These are phyloP conservation scores for Sander vitreus DNA, from an alignment of 2,113 vertebrate genomes.

Conservation along the genomic window DNA sequence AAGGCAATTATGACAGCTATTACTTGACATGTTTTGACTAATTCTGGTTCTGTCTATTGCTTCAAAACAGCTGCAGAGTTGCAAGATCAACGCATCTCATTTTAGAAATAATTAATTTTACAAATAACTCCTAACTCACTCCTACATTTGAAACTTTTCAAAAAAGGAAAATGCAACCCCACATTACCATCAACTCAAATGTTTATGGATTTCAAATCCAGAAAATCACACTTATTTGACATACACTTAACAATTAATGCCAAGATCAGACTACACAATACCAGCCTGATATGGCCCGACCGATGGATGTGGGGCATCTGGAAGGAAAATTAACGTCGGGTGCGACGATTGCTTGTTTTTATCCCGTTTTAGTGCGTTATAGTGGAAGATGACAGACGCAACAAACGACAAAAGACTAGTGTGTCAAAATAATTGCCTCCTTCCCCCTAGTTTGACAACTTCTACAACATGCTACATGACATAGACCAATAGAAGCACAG, in stretches of 20 bases:
- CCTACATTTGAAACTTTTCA: not conserved
- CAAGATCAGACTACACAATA: not conserved
- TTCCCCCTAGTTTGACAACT: not conserved
- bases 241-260: too few species aligned
- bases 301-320: conserved; percentile 10
- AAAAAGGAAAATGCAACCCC: too few species aligned
- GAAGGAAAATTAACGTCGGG: not conserved
- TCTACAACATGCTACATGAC: not conserved
- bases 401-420: not conserved
- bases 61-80: not conserved
- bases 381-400: not conserved
- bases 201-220: not conserved
- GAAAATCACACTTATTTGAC: not conserved
- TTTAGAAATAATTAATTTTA: not conserved
- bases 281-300: not conserved
- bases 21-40: not conserved
- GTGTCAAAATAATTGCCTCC: fast-evolving
- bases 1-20: not conserved
- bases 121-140: not conserved
- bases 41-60: not conserved
- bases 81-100: conserved; percentile 7
- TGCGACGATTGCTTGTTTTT: not conserved
- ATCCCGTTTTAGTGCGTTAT: not conserved
- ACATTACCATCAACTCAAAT: not conserved
- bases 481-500: not conserved